Evolutionary conservation across 2,888 invertebrate species (phyloP).

Genomic region (Unio pictorum): DNA sequence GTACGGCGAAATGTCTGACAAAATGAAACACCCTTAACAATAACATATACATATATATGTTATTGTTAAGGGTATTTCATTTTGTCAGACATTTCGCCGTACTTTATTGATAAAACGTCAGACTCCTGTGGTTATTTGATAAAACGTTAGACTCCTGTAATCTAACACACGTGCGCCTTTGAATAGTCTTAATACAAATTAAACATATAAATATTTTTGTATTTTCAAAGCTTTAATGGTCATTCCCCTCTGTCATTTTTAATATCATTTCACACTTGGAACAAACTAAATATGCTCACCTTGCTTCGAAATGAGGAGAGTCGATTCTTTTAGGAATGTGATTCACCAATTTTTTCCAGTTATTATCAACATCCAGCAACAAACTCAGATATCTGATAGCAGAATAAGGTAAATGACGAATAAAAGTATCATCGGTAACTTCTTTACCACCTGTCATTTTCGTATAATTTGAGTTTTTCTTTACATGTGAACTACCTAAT

Average conservation of each 20-base stretch:
- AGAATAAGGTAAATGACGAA: constrained; percentile 50
- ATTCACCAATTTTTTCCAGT: constrained; percentile 51
- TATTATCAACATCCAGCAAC: constrained; percentile 43
- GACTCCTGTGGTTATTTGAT: too few species aligned
- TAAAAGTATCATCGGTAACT: constrained; percentile 41
- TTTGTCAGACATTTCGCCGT: too few species aligned
- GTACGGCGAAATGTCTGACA: too few species aligned
- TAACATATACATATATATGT: too few species aligned
- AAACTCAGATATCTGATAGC: constrained; percentile 32
- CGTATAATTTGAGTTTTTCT: neutral
- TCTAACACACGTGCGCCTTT: too few species aligned
- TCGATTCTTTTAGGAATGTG: constrained; percentile 45
- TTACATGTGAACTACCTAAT: neutral
- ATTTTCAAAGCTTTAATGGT: neutral
- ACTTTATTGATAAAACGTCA: too few species aligned
- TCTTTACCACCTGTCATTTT: constrained; percentile 13
- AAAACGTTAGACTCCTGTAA: too few species aligned
- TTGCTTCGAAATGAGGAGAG: neutral
- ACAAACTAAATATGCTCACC: too few species aligned
- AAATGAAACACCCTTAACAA: too few species aligned
- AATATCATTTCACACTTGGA: neutral
- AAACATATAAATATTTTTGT: neutral
- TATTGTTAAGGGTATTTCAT: too few species aligned
- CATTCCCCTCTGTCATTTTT: neutral
- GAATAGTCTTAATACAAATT: too few species aligned